Conservation (phyloP, 2,113 vertebrate genomes). For the Petromus typicus region DNA sequence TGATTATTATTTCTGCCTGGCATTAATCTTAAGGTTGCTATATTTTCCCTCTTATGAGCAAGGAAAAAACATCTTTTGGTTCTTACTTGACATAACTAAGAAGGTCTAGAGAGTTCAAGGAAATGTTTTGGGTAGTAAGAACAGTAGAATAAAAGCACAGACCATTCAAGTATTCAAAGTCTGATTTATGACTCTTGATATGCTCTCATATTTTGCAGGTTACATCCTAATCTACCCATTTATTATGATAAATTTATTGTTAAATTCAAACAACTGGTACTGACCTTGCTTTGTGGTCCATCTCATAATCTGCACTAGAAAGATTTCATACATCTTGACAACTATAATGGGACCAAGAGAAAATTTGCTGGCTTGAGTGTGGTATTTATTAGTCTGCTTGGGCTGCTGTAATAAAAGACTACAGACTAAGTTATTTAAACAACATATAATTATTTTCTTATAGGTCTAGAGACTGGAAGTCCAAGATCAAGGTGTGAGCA, state of each 20-base stretch:
- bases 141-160: background rate
- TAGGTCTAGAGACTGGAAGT: background rate
- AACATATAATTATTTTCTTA: background rate
- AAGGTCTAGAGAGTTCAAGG: background rate
- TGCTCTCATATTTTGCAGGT: background rate
- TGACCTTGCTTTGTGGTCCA: background rate
- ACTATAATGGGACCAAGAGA: background rate
- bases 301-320: background rate
- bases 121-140: background rate
- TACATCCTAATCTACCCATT: background rate
- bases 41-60: background rate
- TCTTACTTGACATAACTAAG: background rate
- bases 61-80: background rate
- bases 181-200: background rate
- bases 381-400: background rate
- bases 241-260: background rate
- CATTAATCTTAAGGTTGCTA: background rate
- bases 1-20: background rate
- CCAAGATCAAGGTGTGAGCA: background rate
- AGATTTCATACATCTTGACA: background rate
- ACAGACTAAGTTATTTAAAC: background rate
- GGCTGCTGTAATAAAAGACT: background rate
- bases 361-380: background rate
- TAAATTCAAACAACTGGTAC: background rate
- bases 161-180: background rate